phyloP scores from a whole-genome alignment of 2,888 invertebrate genomes.

The Encarsia formosa region DNA sequence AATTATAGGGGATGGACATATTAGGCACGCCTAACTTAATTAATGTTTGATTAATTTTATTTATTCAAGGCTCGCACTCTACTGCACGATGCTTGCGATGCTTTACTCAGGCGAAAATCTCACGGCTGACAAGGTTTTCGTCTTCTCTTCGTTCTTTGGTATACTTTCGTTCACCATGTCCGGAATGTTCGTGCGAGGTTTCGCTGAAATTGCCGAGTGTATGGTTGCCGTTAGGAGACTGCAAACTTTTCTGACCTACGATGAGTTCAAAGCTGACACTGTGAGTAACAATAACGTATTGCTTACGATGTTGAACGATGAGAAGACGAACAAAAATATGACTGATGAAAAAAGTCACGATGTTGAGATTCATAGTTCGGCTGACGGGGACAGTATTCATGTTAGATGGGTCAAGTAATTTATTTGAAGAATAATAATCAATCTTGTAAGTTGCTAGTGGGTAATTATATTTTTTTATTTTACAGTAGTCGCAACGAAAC shows the following conservation, averaged over 20 bases:
- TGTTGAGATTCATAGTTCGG: too few relatives aligned
- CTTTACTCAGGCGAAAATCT: constrained; percentile 63
- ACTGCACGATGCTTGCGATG: constrained; percentile 69
- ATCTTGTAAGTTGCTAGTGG: too few relatives aligned
- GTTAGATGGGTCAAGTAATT: too few relatives aligned
- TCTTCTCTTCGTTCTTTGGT: constrained; percentile 57
- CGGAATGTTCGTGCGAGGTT: constrained; percentile 56
- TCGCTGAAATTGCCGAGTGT: constrained; percentile 59
- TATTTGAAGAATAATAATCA: too few relatives aligned
- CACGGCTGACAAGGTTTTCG: constrained; percentile 66
- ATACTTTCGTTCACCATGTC: constrained; percentile 58
- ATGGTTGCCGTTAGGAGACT: constrained; percentile 53
- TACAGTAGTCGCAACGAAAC: too few relatives aligned
- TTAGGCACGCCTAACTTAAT: too few relatives aligned
- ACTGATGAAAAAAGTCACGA: too few relatives aligned
- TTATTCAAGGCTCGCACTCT: constrained; percentile 75
- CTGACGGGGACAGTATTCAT: too few relatives aligned
- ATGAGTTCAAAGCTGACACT: constrained; percentile 42
- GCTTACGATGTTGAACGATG: too few relatives aligned
- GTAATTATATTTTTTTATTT: too few relatives aligned
- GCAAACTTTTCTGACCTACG: constrained; percentile 50
- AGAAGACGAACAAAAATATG: too few relatives aligned
- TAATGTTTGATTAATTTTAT: constrained; percentile 79
- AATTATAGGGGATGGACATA: too few relatives aligned
- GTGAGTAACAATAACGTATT: constrained; percentile 38